Evolutionary conservation across 2,797 vertebrate species (phyloP), one percentile per base, ranked within the genome.

Genomic region (Peromyscus nudipes): DNA sequence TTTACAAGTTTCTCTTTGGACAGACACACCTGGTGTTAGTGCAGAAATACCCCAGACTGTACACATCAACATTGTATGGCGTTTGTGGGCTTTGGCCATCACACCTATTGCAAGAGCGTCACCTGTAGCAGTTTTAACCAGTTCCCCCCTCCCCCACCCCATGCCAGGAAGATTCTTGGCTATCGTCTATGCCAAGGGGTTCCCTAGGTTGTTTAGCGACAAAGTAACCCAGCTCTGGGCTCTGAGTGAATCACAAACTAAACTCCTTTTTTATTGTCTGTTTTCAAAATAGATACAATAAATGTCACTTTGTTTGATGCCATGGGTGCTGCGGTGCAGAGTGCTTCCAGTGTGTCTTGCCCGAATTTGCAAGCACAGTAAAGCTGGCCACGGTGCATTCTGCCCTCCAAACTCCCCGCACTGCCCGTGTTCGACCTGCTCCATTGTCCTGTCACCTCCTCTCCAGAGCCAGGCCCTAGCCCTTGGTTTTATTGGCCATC

Each of bases 211-310:
- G 55, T 93, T 96, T 84, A 75, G 65, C 57, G 65, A 96, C 83
- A 94, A 86, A 89, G 60, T 9, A 1, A 79, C 60, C 12, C 0
- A 0, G 25, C 60, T 88, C 82, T 76, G 40, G 85, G 43, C 81
- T 95, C 75, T 9, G 55, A 79, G n/a, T 69, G 62, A 84, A 86
- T 95, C 91, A 69, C 80, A 88, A 85, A 75, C 81, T 93, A 25
- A 60, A 95, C 62, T 29, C 34, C 17, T 94, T 85, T 80, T 79
- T 92, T 46, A 64, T 83, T 64, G 40, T 83, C 84, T 67, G 83
- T 95, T 87, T 89, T 73, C 92, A 73, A 96, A 75, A 69, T 4
- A 8, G 80, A 93, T n/a, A 85, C 67, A 97, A 84, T 97, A 96
- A 97, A 95, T 34, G 62, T 21, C 16, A 25, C 69, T 88, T 97